Conservation (phyloP, 2,113 vertebrate species). For the human (Homo sapiens) region DNA sequence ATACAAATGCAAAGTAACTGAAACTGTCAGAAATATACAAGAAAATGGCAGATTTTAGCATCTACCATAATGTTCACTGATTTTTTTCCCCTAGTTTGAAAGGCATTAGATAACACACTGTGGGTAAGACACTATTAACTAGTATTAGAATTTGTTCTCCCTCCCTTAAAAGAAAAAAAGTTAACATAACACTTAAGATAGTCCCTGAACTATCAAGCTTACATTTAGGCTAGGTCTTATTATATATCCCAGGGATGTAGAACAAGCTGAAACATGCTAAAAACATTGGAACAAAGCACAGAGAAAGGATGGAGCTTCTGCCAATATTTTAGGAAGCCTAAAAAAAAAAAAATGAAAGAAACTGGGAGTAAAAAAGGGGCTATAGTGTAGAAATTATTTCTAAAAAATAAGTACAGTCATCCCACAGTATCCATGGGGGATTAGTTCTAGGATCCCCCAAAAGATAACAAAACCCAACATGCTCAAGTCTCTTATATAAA, state of each 20-base stretch:
- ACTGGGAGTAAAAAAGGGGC: neutral
- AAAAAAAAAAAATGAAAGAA: slow-evolving; percentile 10
- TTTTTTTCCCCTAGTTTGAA: neutral
- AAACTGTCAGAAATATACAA: neutral
- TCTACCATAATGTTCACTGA: neutral
- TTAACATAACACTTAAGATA: neutral
- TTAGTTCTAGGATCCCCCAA: neutral
- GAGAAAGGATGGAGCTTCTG: neutral
- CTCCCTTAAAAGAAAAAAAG: neutral
- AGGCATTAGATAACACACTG: neutral
- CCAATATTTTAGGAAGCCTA: neutral
- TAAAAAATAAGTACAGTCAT: neutral
- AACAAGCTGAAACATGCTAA: neutral
- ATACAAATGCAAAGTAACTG: neutral
- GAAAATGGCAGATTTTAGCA: neutral
- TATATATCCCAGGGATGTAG: neutral
- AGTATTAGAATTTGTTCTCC: neutral
- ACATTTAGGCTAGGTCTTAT: neutral
- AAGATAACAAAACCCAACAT: neutral
- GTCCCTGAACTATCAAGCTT: neutral
- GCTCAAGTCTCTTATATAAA: neutral
- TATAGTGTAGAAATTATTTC: neutral
- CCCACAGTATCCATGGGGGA: neutral
- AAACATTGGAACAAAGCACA: neutral
- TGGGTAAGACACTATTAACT: neutral